phyloP scores from a whole-genome alignment of 1,140 invertebrate species.

The Maconellicoccus hirsutus region DNA sequence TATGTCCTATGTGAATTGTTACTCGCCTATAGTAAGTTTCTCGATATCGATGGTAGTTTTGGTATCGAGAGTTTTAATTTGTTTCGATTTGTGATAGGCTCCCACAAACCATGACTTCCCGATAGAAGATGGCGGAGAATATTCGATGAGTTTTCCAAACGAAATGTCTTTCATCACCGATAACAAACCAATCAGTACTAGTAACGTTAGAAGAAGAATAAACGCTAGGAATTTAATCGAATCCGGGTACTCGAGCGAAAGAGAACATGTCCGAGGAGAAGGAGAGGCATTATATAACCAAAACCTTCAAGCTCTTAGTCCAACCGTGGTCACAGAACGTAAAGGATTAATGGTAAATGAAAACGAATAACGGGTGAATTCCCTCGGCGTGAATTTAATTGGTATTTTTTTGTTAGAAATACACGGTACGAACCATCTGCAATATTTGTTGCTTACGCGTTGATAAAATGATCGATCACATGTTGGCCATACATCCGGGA shows the following conservation, averaged over 20 bases:
- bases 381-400: not conserved
- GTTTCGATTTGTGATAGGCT: not conserved
- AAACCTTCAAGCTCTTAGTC: slow-evolving; percentile 26
- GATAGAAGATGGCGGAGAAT: not conserved
- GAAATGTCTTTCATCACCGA: not conserved
- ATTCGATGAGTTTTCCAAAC: not conserved
- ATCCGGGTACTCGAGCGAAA: slow-evolving; percentile 33
- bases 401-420: not conserved
- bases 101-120: not conserved
- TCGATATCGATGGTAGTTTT: not conserved
- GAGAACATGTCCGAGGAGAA: slow-evolving; percentile 38
- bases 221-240: slow-evolving; percentile 21
- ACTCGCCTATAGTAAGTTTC: too few species aligned
- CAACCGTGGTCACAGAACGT: slow-evolving; percentile 20
- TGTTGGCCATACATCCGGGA: slow-evolving; percentile 38
- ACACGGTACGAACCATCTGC: not conserved
- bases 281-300: slow-evolving; percentile 34
- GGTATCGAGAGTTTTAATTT: too few species aligned
- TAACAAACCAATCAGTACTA: not conserved
- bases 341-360: slow-evolving; percentile 13
- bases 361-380: not conserved
- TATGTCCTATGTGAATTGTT: not conserved
- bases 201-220: not conserved
- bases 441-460: not conserved
- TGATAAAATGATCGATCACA: slow-evolving; percentile 33